A percentile compares a stretch with the other conserved stretches of the same genome.
These are phyloP conservation scores for Drosophila bipectinata DNA, from an alignment of 1,140 invertebrate genomes.

Conservation along the genomic window DNA sequence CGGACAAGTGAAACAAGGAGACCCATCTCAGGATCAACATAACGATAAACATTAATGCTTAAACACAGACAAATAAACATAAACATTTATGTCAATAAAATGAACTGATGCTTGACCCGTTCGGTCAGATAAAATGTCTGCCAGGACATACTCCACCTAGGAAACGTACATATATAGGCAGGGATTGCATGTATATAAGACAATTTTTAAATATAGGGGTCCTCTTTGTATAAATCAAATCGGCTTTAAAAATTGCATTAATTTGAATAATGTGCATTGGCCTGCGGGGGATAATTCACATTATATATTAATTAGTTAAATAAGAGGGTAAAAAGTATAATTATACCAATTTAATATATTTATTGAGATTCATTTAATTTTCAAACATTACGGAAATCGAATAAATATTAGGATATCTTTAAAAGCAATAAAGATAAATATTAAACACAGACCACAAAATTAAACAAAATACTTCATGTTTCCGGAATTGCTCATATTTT, in stretches of 20 bases:
- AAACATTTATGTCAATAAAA: constrained; percentile 81
- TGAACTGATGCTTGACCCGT: constrained; percentile 78
- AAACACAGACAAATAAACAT: constrained; percentile 78
- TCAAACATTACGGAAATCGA: not conserved
- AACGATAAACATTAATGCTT: constrained; percentile 76
- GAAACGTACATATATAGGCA: constrained; percentile 3
- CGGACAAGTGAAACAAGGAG: constrained; percentile 6
- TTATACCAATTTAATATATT: too few relatives aligned
- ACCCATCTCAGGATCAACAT: constrained; percentile 43
- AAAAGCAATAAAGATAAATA: not conserved
- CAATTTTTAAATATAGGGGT: too few relatives aligned
- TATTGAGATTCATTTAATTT: too few relatives aligned
- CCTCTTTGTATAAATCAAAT: too few relatives aligned
- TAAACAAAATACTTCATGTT: not conserved
- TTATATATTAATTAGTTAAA: too few relatives aligned
- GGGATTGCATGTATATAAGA: too few relatives aligned
- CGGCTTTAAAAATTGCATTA: constrained; percentile 17
- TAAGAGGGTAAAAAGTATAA: too few relatives aligned
- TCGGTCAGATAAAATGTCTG: constrained; percentile 65
- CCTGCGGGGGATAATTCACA: not conserved
- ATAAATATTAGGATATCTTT: not conserved
- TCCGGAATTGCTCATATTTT: too few relatives aligned
- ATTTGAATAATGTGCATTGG: constrained; percentile 16
- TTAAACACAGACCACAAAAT: not conserved
- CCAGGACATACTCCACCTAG: constrained; percentile 4